Evolutionary conservation across 2,888 invertebrate genomes (phyloP).

Genomic region (Ethmia dodecea): DNA sequence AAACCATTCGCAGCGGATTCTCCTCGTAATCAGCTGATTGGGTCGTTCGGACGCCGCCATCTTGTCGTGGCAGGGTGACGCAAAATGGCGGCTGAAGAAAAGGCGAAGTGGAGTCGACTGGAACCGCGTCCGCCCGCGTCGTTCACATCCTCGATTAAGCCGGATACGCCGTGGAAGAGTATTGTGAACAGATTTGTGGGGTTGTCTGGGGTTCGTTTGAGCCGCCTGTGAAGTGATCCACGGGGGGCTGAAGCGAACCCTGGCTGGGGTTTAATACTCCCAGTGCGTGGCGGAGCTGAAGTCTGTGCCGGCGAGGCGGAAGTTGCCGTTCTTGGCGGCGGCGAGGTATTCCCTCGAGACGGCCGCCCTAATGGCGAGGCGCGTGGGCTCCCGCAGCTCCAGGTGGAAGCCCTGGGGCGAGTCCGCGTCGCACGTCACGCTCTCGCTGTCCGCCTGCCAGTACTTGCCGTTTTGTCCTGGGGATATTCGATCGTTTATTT

Average conservation of each 20-base stretch:
- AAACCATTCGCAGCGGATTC: slow-evolving; percentile 58
- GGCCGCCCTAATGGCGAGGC: slow-evolving; percentile 91
- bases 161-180: slow-evolving; percentile 43
- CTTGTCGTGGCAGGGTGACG: slow-evolving; percentile 17
- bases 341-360: slow-evolving; percentile 87
- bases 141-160: slow-evolving; percentile 27
- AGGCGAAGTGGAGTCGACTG: slow-evolving; percentile 42
- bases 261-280: slow-evolving; percentile 85
- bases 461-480: slow-evolving; percentile 95
- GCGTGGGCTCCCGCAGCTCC: slow-evolving; percentile 94
- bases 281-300: slow-evolving; percentile 91
- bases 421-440: slow-evolving; percentile 91
- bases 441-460: slow-evolving; percentile 94
- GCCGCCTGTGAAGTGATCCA: slow-evolving; percentile 10
- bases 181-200: slow-evolving; percentile 37
- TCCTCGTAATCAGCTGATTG: slow-evolving; percentile 54
- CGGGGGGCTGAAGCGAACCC: slow-evolving; percentile 4
- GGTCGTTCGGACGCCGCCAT: slow-evolving; percentile 62
- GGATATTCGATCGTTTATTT: too few species aligned
- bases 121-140: slow-evolving; percentile 30
- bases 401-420: slow-evolving; percentile 90
- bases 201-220: slow-evolving; percentile 35
- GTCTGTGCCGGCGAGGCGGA: slow-evolving; percentile 88
- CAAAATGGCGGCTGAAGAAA: slow-evolving; percentile 43
- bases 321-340: slow-evolving; percentile 94